A percentile compares a stretch with the other conserved stretches of the same genome.
Evolutionary conservation across 2,888 invertebrate species (phyloP).

Genomic region (Kryphioiulus occultus): DNA sequence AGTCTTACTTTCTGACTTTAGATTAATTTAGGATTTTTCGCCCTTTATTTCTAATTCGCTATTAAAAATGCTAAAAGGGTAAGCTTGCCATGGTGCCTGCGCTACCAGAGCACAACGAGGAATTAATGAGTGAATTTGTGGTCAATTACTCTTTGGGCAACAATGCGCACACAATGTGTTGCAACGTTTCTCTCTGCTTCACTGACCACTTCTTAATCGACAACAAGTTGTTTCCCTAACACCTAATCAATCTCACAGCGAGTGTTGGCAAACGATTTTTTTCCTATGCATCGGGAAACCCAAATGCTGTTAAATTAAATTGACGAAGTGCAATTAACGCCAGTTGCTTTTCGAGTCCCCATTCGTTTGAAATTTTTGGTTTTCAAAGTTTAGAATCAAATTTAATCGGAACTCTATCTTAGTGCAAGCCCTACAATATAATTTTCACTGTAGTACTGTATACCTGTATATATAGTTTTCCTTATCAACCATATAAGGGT

Average conservation of each 20-base stretch:
- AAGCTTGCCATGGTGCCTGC: not conserved
- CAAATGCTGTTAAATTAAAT: not conserved
- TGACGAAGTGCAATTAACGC: not conserved
- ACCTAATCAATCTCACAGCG: slow-evolving; percentile 14
- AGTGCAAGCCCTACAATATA: too few species aligned
- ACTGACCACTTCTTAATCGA: slow-evolving; percentile 20
- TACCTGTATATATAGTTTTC: too few species aligned
- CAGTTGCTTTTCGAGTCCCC: not conserved
- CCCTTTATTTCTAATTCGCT: not conserved
- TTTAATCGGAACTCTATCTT: too few species aligned
- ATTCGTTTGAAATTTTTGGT: not conserved
- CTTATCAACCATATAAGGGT: too few species aligned
- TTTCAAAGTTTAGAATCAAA: too few species aligned
- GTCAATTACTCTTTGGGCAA: slow-evolving; percentile 30
- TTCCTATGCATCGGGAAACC: not conserved
- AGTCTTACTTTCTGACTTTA: not conserved
- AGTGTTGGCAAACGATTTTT: slow-evolving; percentile 6
- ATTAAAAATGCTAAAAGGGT: not conserved
- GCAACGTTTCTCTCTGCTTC: slow-evolving; percentile 20
- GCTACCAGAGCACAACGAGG: not conserved
- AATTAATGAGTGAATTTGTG: slow-evolving; percentile 35
- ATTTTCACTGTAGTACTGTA: too few species aligned
- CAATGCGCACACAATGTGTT: slow-evolving; percentile 21
- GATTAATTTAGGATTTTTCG: not conserved
- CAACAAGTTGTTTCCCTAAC: not conserved